Conservation (phyloP, 2,113 vertebrate species). For the Jaculus jaculus region DNA sequence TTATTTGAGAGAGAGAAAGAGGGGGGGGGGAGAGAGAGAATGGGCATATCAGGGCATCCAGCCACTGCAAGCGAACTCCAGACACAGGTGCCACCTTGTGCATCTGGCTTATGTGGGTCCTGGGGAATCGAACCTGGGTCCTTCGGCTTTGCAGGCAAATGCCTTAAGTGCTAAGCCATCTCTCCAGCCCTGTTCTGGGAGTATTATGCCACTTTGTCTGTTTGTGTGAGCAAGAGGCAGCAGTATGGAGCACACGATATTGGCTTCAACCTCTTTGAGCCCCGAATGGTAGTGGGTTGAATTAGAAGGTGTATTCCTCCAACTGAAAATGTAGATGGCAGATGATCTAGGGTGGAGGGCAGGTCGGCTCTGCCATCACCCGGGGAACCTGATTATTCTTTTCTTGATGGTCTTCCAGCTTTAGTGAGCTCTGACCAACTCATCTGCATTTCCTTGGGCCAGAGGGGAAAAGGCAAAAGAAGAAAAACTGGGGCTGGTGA, state of each 20-base stretch:
- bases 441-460: not conserved
- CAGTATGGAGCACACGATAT: not conserved
- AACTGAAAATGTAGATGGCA: not conserved
- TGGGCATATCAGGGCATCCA: too few species aligned
- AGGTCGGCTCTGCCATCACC: not conserved
- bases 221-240: not conserved
- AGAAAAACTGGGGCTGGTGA: too few species aligned
- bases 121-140: too few species aligned
- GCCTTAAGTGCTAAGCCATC: too few species aligned
- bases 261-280: not conserved
- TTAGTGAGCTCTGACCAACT: not conserved
- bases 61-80: too few species aligned
- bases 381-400: not conserved
- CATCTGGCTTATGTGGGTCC: too few species aligned
- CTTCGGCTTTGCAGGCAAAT: too few species aligned
- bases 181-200: too few species aligned
- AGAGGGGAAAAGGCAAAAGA: not conserved
- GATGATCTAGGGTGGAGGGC: not conserved
- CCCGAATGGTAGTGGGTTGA: not conserved
- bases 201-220: not conserved
- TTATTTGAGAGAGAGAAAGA: too few species aligned
- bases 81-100: too few species aligned
- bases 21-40: too few species aligned
- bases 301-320: conserved; percentile 2
- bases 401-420: not conserved